Conservation (phyloP, 1,140 invertebrate genomes). For the Tenebrio molitor region DNA sequence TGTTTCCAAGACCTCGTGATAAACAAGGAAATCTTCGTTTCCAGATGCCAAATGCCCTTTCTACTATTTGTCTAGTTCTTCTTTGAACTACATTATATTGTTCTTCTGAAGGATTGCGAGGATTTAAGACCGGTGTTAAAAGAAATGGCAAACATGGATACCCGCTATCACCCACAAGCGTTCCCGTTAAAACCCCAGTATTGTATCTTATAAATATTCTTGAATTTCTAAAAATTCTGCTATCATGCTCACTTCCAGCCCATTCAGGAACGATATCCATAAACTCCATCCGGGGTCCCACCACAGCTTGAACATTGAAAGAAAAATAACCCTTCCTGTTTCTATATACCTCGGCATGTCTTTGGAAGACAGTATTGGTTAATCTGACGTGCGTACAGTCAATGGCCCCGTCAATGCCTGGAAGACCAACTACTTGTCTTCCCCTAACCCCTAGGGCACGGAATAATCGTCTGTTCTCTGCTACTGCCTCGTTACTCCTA, state of each 20-base stretch:
- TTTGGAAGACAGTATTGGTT: neutral
- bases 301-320: neutral
- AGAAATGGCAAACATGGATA: neutral
- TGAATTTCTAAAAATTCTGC: neutral
- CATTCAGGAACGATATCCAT: neutral
- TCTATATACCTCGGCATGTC: too few species aligned
- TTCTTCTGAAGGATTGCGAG: neutral
- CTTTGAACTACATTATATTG: neutral
- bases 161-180: neutral
- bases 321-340: neutral
- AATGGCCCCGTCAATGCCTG: neutral
- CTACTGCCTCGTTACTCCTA: too few species aligned
- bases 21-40: neutral
- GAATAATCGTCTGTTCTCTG: too few species aligned
- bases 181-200: neutral
- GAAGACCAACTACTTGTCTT: neutral
- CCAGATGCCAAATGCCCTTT: neutral
- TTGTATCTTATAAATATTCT: neutral
- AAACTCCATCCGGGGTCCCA: neutral
- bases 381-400: neutral
- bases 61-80: neutral
- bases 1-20: neutral
- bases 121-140: neutral
- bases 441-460: too few species aligned
- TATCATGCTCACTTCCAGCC: neutral